Base-by-base conservation (phyloP, 2,888 invertebrate genomes). In the Mesopsocus fuscifrons region DNA sequence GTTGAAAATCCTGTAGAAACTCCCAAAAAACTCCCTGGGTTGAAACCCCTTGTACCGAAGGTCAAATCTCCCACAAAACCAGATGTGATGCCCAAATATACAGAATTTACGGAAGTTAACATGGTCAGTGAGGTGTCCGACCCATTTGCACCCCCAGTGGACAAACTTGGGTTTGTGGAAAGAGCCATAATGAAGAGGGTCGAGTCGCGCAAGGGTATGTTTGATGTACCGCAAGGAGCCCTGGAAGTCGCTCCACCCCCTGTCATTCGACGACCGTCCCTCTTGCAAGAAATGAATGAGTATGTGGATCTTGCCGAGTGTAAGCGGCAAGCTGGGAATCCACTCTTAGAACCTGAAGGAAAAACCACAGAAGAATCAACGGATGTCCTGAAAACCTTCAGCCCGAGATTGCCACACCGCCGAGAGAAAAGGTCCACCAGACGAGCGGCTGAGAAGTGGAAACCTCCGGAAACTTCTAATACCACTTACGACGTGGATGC, bases 41-140 rank as follows among this genome's bases (percentile, higher is more conserved):
- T 38, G 38, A 38, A 38, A 17, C 38, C 38, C 3, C 38, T 38
- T 18, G 3, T 38, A 20, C 38, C 38, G 17, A 38, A 38, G 11
- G 18, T 13, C 13, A 17, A 18, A 20, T 20, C 38, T 17, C 18
- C 20, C 5, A 18, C 6, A 17, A 3, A 6, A 6, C 13, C 20
- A 3, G 20, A 38, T 9, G 3, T 20, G 3, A 38, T 17, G 20
- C 38, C 38, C 13, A 38, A 38, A 38, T 20, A 20, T 20, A 38
- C 38, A 4, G 9, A 17, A 11, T 15, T 20, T 6, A 38, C 38
- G 6, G 38, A 38, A 38, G 17, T 38, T 18, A 16, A 38, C 38
- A 38, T 38, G 38, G 21, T 17, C 21, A 20, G 18, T 5, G 38
- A 38, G 6, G 15, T n/a, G 15, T 20, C 17, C 15, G 38, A 38